Evolutionary conservation across 2,797 vertebrate species (phyloP).

Genomic region (Carduelis carduelis): DNA sequence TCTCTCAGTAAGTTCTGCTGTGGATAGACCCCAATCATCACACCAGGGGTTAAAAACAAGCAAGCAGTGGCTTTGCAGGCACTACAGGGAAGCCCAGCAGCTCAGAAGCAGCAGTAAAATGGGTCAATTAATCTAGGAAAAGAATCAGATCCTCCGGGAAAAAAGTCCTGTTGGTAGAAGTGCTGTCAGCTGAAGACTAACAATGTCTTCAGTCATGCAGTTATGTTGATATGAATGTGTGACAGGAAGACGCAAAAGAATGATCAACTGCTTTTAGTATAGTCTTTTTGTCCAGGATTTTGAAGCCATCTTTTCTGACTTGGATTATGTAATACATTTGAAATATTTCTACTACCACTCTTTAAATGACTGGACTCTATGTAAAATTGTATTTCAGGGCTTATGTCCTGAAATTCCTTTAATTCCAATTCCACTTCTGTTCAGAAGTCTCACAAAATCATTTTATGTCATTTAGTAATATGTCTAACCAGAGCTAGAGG

Average conservation of each 20-base stretch:
- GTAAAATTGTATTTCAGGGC: neutral
- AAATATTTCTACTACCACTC: neutral
- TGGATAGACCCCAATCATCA: neutral
- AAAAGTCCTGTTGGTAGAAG: neutral
- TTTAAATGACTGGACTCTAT: neutral
- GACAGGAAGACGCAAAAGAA: neutral
- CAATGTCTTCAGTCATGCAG: neutral
- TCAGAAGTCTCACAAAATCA: neutral
- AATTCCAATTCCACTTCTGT: neutral
- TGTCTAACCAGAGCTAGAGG: accelerated
- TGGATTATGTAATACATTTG: neutral
- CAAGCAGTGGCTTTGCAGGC: neutral
- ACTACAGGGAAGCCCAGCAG: neutral
- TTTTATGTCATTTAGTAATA: neutral
- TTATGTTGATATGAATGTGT: neutral
- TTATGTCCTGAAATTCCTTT: neutral
- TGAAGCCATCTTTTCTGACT: neutral
- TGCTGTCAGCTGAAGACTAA: neutral
- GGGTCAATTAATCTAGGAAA: neutral
- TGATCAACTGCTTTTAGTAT: neutral
- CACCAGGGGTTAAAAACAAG: neutral
- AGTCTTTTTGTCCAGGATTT: neutral
- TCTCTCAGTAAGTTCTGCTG: neutral
- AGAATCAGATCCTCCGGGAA: neutral
- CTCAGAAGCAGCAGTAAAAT: neutral